A percentile compares a stretch with the other conserved stretches of the same genome.
Conservation (phyloP, 2,888 invertebrate species). For the Hirtodrosophila cameraria region DNA sequence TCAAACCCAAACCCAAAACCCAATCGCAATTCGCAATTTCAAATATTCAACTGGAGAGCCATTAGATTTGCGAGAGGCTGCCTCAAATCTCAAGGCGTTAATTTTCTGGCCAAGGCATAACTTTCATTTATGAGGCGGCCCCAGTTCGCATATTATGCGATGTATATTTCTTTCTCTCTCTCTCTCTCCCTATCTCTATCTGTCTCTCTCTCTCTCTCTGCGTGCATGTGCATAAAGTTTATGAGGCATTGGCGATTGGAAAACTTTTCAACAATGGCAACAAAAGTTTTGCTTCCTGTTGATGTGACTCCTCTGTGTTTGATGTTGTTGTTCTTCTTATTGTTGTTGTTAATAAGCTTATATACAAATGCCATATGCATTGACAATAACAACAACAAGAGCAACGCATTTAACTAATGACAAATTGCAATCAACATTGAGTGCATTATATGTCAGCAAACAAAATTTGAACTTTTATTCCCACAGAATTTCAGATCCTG, state of each 20-base stretch:
- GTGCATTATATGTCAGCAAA: constrained; percentile 37
- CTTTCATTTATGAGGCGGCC: constrained; percentile 65
- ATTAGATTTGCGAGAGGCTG: constrained; percentile 37
- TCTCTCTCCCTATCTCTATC: not conserved
- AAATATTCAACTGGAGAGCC: constrained; percentile 46
- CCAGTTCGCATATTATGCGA: constrained; percentile 72
- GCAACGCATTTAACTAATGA: constrained; percentile 48
- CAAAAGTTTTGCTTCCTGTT: constrained; percentile 66
- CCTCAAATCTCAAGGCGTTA: constrained; percentile 65
- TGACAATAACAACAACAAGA: constrained; percentile 15
- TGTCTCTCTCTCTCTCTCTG: not conserved
- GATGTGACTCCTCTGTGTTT: constrained; percentile 3
- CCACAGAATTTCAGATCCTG: constrained; percentile 14
- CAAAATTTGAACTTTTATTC: constrained; percentile 22
- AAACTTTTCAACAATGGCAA: constrained; percentile 78
- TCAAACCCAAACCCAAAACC: not conserved
- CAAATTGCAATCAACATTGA: constrained; percentile 59
- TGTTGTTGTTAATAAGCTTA: constrained; percentile 11
- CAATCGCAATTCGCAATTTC: constrained; percentile 26
- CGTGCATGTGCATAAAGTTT: constrained; percentile 67
- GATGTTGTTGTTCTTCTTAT: not conserved
- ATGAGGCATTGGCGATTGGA: constrained; percentile 78
- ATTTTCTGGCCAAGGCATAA: constrained; percentile 65
- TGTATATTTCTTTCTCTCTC: constrained; percentile 18
- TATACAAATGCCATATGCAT: not conserved